A percentile compares a stretch with the other conserved stretches of the same genome.
Evolutionary conservation across 2,888 invertebrate genomes (phyloP).

Genomic region (Hypomecis punctinalis): DNA sequence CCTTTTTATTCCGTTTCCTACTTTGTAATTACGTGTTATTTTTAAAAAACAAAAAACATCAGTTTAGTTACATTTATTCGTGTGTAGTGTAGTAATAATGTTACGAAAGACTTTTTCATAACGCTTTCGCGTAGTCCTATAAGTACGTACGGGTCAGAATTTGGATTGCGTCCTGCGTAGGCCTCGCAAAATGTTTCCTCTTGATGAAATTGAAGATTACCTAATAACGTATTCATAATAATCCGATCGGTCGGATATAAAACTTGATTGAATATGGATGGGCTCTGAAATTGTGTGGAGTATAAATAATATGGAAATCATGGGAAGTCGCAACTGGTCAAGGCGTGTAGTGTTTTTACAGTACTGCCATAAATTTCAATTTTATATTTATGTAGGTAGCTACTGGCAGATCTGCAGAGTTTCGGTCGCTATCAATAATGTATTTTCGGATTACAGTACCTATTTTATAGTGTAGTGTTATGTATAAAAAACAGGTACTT

Average conservation of each 20-base stretch:
- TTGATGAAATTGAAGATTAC: slow-evolving; percentile 58
- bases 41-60: no score
- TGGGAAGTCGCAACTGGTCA: slow-evolving; percentile 14
- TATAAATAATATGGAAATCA: slow-evolving; percentile 22
- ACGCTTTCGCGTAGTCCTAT: no score
- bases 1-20: no score
- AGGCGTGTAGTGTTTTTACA: slow-evolving; percentile 8
- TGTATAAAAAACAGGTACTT: no score
- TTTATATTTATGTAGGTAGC: not conserved
- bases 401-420: no score
- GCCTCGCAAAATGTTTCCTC: slow-evolving; percentile 55
- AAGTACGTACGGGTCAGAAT: slow-evolving; percentile 45
- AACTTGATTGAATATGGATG: slow-evolving; percentile 36
- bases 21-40: no score
- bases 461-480: no score
- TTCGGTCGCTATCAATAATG: no score
- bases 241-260: slow-evolving; percentile 40
- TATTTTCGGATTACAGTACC: no score
- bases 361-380: slow-evolving; percentile 3
- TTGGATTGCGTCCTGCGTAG: slow-evolving; percentile 44
- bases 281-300: slow-evolving; percentile 18
- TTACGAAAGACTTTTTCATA: no score
- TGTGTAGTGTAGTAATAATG: no score
- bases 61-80: no score
- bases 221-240: slow-evolving; percentile 39